These are phyloP conservation scores for Drosophila biarmipes DNA, from an alignment of 1,140 invertebrate genomes.

Conservation along the genomic window DNA sequence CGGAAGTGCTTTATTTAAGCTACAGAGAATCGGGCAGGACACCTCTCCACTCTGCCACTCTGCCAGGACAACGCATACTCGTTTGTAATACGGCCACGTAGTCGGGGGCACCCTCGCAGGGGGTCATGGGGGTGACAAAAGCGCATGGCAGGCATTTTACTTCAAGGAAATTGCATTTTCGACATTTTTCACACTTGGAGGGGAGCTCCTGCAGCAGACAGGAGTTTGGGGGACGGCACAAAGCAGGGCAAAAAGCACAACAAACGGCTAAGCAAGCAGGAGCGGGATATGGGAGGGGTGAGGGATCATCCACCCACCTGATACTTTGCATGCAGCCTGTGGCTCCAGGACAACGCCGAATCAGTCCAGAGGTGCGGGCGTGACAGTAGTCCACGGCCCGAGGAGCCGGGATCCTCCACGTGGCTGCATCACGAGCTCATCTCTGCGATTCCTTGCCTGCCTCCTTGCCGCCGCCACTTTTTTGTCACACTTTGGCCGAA, in stretches of 20 bases:
- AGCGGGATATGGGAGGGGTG: not conserved
- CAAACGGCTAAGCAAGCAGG: conserved; percentile 64
- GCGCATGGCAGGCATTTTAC: conserved; percentile 83
- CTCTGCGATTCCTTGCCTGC: conserved; percentile 29
- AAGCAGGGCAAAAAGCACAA: conserved; percentile 71
- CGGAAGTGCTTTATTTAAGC: conserved; percentile 83
- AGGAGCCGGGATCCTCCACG: not conserved
- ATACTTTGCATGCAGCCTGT: conserved; percentile 76
- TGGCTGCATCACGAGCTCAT: conserved; percentile 31
- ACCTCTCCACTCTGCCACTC: conserved; percentile 19
- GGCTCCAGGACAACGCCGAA: conserved; percentile 25
- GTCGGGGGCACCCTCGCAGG: conserved; percentile 9
- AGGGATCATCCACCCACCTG: conserved; percentile 22
- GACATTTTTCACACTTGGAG: conserved; percentile 81
- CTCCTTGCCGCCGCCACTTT: conserved; percentile 26
- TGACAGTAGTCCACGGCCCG: conserved; percentile 6
- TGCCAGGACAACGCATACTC: conserved; percentile 53
- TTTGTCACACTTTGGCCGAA: conserved; percentile 77
- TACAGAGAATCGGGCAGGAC: conserved; percentile 56
- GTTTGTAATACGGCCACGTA: conserved; percentile 80
- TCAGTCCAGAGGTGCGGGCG: conserved; percentile 21
- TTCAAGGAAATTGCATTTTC: conserved; percentile 83
- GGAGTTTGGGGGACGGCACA: conserved; percentile 51
- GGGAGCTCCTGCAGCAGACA: conserved; percentile 40
- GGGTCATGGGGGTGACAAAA: conserved; percentile 51